Conservation (phyloP, 2,113 vertebrate genomes). For the Megaleporinus macrocephalus region DNA sequence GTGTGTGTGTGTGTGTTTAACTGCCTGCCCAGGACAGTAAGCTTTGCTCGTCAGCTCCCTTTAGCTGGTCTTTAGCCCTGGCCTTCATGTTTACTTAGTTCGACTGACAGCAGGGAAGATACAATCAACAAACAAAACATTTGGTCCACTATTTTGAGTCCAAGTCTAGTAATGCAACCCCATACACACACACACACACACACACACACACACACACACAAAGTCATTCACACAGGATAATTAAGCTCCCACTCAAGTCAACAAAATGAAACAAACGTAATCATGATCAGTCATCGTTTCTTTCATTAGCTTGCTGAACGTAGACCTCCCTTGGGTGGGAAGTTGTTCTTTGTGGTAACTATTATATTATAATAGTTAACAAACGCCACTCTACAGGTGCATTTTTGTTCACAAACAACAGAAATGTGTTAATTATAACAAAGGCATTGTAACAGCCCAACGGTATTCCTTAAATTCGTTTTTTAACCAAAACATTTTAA, state of each 20-base stretch:
- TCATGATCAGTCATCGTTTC: not conserved
- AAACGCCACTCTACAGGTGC: too few species aligned
- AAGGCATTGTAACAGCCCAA: too few species aligned
- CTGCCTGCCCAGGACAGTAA: conserved; percentile 58
- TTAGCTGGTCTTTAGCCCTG: conserved; percentile 66
- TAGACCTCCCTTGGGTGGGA: not conserved
- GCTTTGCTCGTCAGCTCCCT: conserved; percentile 65
- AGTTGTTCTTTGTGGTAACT: conserved; percentile 10
- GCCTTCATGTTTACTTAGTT: conserved; percentile 67
- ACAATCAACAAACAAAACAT: conserved; percentile 16
- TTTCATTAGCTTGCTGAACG: not conserved
- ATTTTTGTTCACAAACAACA: too few species aligned
- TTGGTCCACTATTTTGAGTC: conserved; percentile 14
- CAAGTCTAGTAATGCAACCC: not conserved
- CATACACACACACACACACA: not conserved
- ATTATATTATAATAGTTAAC: too few species aligned
- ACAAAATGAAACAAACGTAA: too few species aligned
- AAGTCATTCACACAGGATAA: too few species aligned
- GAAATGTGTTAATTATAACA: too few species aligned
- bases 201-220: conserved; percentile 26
- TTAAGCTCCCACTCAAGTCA: too few species aligned
- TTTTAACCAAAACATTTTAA: too few species aligned
- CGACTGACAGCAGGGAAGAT: conserved; percentile 62
- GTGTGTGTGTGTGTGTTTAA: conserved; percentile 55
- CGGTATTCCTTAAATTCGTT: too few species aligned